Conservation (phyloP, 2,113 vertebrate species). For the Bubo scandiacus region DNA sequence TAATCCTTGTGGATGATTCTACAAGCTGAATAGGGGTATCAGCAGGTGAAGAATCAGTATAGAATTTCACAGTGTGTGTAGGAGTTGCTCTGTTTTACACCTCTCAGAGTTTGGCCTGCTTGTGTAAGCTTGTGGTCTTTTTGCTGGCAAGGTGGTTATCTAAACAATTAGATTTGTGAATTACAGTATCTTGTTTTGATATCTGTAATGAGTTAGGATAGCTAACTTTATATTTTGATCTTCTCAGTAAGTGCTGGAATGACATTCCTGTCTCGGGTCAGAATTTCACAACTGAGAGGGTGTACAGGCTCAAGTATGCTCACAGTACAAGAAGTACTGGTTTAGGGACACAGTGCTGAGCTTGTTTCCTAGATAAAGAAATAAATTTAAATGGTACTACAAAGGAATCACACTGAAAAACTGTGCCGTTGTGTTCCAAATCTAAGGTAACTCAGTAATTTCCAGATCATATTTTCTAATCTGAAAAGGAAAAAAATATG, state of each 20-base stretch:
- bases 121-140: background rate
- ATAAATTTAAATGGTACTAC: background rate
- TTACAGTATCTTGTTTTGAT: background rate
- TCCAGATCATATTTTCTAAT: background rate
- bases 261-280: background rate
- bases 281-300: background rate
- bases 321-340: background rate
- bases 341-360: background rate
- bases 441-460: background rate
- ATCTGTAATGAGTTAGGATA: background rate
- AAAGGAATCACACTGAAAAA: background rate
- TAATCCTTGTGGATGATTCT: background rate
- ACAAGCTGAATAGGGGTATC: background rate
- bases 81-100: background rate
- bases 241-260: background rate
- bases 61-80: background rate
- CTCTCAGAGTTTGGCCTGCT: background rate
- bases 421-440: background rate
- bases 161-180: background rate
- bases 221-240: background rate
- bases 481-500: background rate
- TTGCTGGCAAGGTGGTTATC: background rate
- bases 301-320: background rate
- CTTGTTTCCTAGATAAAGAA: background rate
- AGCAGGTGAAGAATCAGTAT: background rate